phyloP scores from a whole-genome alignment of 1,140 invertebrate species.

The Dufourea novaeangliae region DNA sequence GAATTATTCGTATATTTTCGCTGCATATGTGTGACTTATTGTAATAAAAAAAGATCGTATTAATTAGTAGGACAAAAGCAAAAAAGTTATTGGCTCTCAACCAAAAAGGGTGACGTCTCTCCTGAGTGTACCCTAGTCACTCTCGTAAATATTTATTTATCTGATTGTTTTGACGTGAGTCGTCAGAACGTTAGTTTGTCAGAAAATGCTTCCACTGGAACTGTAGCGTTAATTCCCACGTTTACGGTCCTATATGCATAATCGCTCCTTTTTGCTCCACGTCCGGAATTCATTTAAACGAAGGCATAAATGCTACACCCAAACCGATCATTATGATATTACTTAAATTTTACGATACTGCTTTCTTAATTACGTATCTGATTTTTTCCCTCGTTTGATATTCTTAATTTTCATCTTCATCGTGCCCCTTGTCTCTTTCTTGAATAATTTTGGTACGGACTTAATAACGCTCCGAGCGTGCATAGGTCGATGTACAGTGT shows the following conservation, averaged over 20 bases:
- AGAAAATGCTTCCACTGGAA: not conserved
- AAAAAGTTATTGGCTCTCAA: too few species aligned
- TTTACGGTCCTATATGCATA: too few species aligned
- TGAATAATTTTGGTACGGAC: not conserved
- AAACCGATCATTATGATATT: conserved; percentile 4
- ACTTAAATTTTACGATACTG: conserved; percentile 33
- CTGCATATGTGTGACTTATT: too few species aligned
- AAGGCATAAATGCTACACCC: not conserved
- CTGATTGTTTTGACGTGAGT: too few species aligned
- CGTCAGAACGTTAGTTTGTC: too few species aligned
- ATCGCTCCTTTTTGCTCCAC: not conserved
- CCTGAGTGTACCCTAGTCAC: too few species aligned
- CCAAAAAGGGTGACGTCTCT: too few species aligned
- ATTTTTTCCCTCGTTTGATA: not conserved
- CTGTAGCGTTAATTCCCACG: not conserved
- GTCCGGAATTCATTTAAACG: not conserved
- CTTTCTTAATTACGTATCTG: conserved; percentile 26
- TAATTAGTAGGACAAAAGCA: too few species aligned
- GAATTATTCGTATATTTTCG: too few species aligned
- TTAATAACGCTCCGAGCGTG: not conserved
- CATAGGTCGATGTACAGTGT: not conserved
- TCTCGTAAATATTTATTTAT: too few species aligned
- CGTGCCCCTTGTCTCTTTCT: not conserved
- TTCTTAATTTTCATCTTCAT: conserved; percentile 25
- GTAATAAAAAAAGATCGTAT: too few species aligned